Base-by-base conservation (phyloP, 1,140 invertebrate species). In the Bradysia coprophila region DNA sequence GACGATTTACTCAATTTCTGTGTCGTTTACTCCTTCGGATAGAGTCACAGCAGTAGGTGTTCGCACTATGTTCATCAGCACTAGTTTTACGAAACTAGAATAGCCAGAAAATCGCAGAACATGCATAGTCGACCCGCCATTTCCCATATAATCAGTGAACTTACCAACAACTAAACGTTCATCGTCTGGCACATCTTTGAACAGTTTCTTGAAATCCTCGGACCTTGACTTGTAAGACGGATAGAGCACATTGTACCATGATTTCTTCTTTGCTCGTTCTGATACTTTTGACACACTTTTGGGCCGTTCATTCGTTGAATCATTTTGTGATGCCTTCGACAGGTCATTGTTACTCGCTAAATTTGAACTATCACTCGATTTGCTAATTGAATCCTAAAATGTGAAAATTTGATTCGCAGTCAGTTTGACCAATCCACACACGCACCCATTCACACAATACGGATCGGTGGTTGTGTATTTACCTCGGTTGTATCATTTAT, bases 171-270 rank as follows among this genome's bases (percentile, higher is more conserved):
- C 78, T 44, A 96, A 71, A 50, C 89, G 69, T 62, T 96, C 90
- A 54, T 90, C 85, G 50, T 78, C 71, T 18, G 90, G 88, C 39
- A 94, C 72, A 44, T 91, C 85, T 63, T 90, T 91, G 61, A 95
- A 95, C 48, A 91, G 75, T 56, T 80, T 73, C 55, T 86, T 90
- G 57, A 94, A 94, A 62, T 94, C 88, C 50, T 89, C 85, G 28
- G 81, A 87, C 46, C 84, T 71, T 38, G 85, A 89, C 64, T 94
- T 94, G 57, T 94, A 95, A 1, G 86, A 91, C 22, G 89, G 87
- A 65, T 89, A 91, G 24, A 91, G 67, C 31, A 90, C 75, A 59
- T 80, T 83, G 60, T 86, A 88, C 78, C 84, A 88, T 44, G 80
- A 80, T 52, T 86, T 87, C 58, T 82, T 85, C 53, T 83, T 83